These are phyloP conservation scores for Vesta saturnalis DNA, from an alignment of 2,888 invertebrate genomes.

Conservation along the genomic window DNA sequence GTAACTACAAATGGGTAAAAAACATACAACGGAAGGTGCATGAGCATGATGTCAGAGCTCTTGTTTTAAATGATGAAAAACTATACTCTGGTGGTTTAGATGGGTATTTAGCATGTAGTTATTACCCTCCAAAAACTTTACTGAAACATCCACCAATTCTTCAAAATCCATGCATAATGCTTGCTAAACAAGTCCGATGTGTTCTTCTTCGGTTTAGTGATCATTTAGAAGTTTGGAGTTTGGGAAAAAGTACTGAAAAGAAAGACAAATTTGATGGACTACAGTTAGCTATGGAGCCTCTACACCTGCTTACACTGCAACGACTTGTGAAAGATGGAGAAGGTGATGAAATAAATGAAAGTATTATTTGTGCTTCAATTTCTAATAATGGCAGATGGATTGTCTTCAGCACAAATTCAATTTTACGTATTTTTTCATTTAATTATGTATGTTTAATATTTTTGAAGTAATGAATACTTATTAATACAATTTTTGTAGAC, in stretches of 20 bases:
- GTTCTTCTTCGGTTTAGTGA: conserved; percentile 66
- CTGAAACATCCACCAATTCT: conserved; percentile 79
- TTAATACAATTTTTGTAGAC: too few relatives aligned
- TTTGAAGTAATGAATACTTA: too few relatives aligned
- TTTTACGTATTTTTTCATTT: conserved; percentile 75
- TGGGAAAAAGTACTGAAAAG: conserved; percentile 63
- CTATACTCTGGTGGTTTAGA: conserved; percentile 85
- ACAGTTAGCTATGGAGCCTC: conserved; percentile 65
- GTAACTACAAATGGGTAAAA: conserved; percentile 81
- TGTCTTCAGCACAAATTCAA: conserved; percentile 76
- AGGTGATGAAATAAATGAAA: conserved; percentile 65
- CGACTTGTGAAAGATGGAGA: conserved; percentile 60
- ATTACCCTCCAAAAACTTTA: conserved; percentile 73
- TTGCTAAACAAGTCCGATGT: conserved; percentile 66
- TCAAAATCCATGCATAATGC: conserved; percentile 67
- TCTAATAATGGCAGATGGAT: conserved; percentile 78
- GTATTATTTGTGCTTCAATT: conserved; percentile 75
- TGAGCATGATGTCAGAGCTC: conserved; percentile 82
- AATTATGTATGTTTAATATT: conserved; percentile 67
- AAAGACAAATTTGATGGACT: conserved; percentile 56
- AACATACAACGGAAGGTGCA: conserved; percentile 83
- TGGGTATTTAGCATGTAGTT: conserved; percentile 79
- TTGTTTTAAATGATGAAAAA: conserved; percentile 71
- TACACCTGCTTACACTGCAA: conserved; percentile 75
- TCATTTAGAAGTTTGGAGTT: conserved; percentile 71